phyloP scores from a whole-genome alignment of 2,888 invertebrate species.

The Adela reaumurella region DNA sequence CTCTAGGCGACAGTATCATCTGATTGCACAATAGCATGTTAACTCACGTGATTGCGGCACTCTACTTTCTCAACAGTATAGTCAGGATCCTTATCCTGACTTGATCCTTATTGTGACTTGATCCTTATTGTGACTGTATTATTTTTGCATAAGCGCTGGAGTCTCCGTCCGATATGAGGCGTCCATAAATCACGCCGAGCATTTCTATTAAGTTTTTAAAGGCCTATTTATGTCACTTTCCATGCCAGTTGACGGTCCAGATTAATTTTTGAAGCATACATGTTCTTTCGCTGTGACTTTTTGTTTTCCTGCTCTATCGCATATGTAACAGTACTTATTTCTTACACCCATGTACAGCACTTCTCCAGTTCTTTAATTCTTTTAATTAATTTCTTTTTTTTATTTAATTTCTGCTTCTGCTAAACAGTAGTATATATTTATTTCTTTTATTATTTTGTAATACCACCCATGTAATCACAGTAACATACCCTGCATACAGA shows the following conservation, averaged over 20 bases:
- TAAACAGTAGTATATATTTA: too few relatives aligned
- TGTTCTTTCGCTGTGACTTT: conserved; percentile 2
- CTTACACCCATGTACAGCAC: conserved; percentile 7
- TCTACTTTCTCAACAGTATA: conserved; percentile 13
- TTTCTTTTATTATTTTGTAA: too few relatives aligned
- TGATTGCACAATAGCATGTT: too few relatives aligned
- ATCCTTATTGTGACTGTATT: conserved; percentile 4
- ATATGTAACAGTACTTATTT: conserved; percentile 9
- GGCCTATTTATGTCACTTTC: conserved; percentile 12
- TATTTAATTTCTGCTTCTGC: too few relatives aligned
- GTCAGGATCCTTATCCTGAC: too few relatives aligned
- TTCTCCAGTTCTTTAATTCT: conserved; percentile 1
- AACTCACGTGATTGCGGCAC: conserved; percentile 14
- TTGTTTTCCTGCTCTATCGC: conserved; percentile 4
- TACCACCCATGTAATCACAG: too few relatives aligned
- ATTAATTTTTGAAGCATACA: conserved; percentile 11
- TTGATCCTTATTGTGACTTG: too few relatives aligned
- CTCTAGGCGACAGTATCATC: too few relatives aligned
- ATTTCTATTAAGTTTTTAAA: conserved; percentile 11
- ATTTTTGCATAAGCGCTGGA: conserved; percentile 10
- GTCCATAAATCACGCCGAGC: conserved; percentile 11
- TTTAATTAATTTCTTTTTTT: too few relatives aligned
- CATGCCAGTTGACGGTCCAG: conserved; percentile 9
- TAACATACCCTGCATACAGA: too few relatives aligned
- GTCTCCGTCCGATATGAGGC: conserved; percentile 9